Evolutionary conservation across 2,888 invertebrate species (phyloP).

Genomic region (Hymenopus coronatus): DNA sequence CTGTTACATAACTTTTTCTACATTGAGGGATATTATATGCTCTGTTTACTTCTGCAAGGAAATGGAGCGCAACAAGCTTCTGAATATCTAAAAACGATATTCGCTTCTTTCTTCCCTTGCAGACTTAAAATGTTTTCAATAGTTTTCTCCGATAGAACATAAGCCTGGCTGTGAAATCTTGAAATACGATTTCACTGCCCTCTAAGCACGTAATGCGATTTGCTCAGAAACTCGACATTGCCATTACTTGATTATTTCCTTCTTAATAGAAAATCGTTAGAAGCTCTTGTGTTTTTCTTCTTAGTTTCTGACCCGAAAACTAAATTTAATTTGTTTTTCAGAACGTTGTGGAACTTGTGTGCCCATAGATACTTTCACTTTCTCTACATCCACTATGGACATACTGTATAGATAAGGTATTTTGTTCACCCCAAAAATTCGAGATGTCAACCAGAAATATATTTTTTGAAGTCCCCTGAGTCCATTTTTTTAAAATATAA

Average conservation of each 20-base stretch:
- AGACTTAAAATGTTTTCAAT: background rate
- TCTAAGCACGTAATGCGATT: background rate
- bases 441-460: too few relatives aligned
- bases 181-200: background rate
- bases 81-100: background rate
- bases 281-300: background rate
- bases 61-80: background rate
- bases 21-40: background rate
- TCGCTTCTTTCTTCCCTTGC: background rate
- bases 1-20: too few relatives aligned
- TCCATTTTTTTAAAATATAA: too few relatives aligned
- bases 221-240: background rate
- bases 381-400: too few relatives aligned
- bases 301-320: background rate
- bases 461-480: too few relatives aligned
- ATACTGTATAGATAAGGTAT: too few relatives aligned
- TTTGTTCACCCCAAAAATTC: too few relatives aligned
- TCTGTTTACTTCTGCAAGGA: background rate
- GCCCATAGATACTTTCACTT: too few relatives aligned
- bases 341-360: too few relatives aligned
- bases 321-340: background rate
- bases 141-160: background rate
- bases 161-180: background rate
- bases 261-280: background rate
- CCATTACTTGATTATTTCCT: background rate